Conservation (phyloP, 2,888 invertebrate species). For the Tetragonisca angustula region DNA sequence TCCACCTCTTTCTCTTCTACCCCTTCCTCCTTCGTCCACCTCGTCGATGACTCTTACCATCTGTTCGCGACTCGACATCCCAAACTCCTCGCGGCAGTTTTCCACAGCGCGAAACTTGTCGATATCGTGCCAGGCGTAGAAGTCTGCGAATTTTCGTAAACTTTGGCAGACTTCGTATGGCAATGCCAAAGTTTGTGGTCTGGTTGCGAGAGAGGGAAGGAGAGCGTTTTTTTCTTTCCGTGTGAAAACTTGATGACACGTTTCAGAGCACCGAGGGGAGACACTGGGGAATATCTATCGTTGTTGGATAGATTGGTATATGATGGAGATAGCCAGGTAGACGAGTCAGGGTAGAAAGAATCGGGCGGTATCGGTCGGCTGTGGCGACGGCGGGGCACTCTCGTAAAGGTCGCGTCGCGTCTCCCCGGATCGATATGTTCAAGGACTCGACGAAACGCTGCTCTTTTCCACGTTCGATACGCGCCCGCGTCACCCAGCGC, state of each 20-base stretch:
- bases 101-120: constrained; percentile 30
- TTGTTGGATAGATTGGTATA: neutral
- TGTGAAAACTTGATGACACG: neutral
- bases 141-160: neutral
- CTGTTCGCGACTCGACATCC: constrained; percentile 58
- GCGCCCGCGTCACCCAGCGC: neutral
- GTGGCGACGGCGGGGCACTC: neutral
- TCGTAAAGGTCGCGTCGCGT: constrained; percentile 25
- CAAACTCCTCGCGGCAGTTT: constrained; percentile 31
- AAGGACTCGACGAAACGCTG: constrained; percentile 52
- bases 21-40: constrained; percentile 39
- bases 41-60: constrained; percentile 58
- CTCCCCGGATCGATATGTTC: constrained; percentile 36
- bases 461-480: neutral
- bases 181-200: too few relatives aligned
- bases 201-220: neutral
- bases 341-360: neutral
- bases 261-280: too few relatives aligned
- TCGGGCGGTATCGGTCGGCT: neutral
- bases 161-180: too few relatives aligned
- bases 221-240: neutral
- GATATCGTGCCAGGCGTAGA: neutral
- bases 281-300: neutral
- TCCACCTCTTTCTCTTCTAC: constrained; percentile 1
- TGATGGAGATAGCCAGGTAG: neutral